phyloP scores from a whole-genome alignment of 2,113 vertebrate genomes.

The Podarcis raffonei region DNA sequence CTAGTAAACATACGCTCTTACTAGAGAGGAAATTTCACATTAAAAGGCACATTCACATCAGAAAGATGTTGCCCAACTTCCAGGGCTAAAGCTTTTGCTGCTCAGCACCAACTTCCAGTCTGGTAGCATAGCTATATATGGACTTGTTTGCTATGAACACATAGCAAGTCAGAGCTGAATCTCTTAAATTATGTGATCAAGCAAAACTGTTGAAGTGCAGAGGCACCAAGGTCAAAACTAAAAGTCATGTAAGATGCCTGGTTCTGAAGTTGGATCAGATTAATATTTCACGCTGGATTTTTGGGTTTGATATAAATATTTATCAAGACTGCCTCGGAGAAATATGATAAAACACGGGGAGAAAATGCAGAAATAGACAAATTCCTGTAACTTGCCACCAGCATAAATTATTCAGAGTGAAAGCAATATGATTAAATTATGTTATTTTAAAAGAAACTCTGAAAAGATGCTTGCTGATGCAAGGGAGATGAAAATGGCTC shows the following conservation, averaged over 20 bases:
- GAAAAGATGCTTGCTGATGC: constrained; percentile 23
- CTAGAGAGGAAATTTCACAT: background rate
- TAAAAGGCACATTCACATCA: background rate
- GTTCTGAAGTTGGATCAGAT: constrained; percentile 7
- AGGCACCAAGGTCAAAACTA: background rate
- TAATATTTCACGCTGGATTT: constrained; percentile 37
- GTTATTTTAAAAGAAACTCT: background rate
- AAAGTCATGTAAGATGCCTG: constrained; percentile 1
- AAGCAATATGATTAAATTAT: constrained; percentile 43
- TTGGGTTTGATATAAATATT: constrained; percentile 30
- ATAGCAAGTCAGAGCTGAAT: background rate
- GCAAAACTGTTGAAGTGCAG: background rate
- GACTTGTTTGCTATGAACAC: background rate
- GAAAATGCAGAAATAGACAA: constrained; percentile 42
- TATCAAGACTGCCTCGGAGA: constrained; percentile 27
- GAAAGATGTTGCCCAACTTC: background rate
- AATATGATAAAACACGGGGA: constrained; percentile 33
- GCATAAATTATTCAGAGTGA: constrained; percentile 49
- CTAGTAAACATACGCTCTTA: background rate
- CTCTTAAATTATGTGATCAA: background rate
- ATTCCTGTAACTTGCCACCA: constrained; percentile 35
- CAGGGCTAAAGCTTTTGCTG: background rate
- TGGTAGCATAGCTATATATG: background rate
- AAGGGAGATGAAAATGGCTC: constrained; percentile 16
- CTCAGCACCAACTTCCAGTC: background rate